Conservation (phyloP, 30 jellyfish, hydroid and myxozoan species). For the Hydra vulgaris region DNA sequence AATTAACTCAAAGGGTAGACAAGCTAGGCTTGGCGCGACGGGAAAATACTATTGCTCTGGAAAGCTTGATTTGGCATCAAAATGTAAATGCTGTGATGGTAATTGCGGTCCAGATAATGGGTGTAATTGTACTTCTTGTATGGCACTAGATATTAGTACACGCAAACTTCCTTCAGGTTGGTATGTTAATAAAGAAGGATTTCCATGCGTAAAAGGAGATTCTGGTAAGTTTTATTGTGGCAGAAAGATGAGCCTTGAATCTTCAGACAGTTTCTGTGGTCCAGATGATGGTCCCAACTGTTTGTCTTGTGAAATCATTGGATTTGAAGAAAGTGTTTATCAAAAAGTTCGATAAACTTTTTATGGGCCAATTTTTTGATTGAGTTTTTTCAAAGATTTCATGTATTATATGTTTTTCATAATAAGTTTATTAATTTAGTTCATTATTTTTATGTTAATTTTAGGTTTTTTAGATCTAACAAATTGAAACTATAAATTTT, state of each 20-base stretch:
- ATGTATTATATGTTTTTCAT: no score
- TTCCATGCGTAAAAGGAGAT: slow-evolving; percentile 29
- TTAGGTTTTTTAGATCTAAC: no score
- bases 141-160: slow-evolving; percentile 50
- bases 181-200: slow-evolving; percentile 62
- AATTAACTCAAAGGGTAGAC: slow-evolving; percentile 25
- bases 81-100: slow-evolving; percentile 73
- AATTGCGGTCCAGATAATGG: slow-evolving; percentile 85
- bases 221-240: slow-evolving; percentile 61
- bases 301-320: slow-evolving; percentile 30
- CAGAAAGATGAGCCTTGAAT: slow-evolving; percentile 12
- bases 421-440: no score
- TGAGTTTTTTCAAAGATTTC: no score
- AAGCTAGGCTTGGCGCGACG: slow-evolving; percentile 63
- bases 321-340: not conserved
- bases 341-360: not conserved
- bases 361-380: no score
- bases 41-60: slow-evolving; percentile 66
- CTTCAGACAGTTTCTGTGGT: slow-evolving; percentile 78
- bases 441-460: no score
- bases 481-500: no score
- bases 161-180: slow-evolving; percentile 44
- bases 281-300: slow-evolving; percentile 89
- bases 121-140: slow-evolving; percentile 72
- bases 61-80: slow-evolving; percentile 16